Conservation (phyloP, 2,797 vertebrate genomes). For the Brachymystax lenok region DNA sequence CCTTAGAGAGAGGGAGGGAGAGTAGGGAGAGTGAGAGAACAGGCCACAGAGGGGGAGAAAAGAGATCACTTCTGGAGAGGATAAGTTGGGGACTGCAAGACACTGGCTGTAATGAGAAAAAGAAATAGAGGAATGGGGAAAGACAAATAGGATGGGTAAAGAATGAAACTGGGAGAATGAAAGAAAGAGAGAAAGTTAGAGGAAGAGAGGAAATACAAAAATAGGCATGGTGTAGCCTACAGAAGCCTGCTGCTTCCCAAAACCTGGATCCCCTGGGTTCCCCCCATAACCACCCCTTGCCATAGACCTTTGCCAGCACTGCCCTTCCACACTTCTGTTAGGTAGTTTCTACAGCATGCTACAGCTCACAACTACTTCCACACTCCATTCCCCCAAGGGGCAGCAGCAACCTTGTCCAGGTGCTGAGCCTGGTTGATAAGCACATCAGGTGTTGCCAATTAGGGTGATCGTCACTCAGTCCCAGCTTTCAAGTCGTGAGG, state of each 20-base stretch:
- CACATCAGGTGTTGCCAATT: too few relatives aligned
- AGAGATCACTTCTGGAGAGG: background rate
- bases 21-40: background rate
- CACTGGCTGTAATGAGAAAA: background rate
- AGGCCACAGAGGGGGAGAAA: background rate
- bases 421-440: too few relatives aligned
- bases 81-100: background rate
- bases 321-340: background rate
- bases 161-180: background rate
- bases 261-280: background rate
- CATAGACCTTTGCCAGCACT: background rate
- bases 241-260: background rate
- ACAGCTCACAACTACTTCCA: too few relatives aligned
- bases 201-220: background rate
- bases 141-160: background rate
- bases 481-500: too few relatives aligned
- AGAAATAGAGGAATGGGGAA: slow-evolving; percentile 2
- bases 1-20: background rate
- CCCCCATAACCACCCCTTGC: background rate
- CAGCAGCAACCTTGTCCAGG: too few relatives aligned
- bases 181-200: slow-evolving; percentile 13
- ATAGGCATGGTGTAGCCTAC: background rate
- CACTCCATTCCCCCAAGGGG: too few relatives aligned
- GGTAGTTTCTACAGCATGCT: too few relatives aligned
- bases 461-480: too few relatives aligned